Conservation (phyloP, 2,888 invertebrate genomes). For the Netelia fuscicornis region DNA sequence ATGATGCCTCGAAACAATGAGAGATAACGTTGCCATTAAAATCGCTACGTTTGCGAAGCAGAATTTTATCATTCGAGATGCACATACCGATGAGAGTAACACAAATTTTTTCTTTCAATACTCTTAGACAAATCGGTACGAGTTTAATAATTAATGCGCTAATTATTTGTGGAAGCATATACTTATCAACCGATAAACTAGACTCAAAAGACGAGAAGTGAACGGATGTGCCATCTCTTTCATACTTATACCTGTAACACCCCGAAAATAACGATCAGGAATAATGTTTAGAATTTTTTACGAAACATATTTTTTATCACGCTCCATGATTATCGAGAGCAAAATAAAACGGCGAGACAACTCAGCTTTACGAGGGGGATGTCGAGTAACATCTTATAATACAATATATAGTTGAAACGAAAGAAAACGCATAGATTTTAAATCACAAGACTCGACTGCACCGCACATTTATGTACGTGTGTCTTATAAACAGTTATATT, state of each 20-base stretch:
- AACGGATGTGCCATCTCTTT: slow-evolving; percentile 80
- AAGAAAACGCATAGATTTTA: slow-evolving; percentile 46
- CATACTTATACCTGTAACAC: slow-evolving; percentile 73
- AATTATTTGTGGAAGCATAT: slow-evolving; percentile 19
- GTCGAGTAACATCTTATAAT: slow-evolving; percentile 54
- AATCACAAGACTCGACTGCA: slow-evolving; percentile 55
- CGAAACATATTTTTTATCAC: slow-evolving; percentile 77
- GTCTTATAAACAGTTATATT: slow-evolving; percentile 59
- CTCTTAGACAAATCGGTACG: slow-evolving; percentile 40
- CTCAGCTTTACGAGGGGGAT: slow-evolving; percentile 52
- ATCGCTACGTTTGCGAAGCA: background rate
- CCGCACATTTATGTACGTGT: slow-evolving; percentile 55
- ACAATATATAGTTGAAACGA: slow-evolving; percentile 37
- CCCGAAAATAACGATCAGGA: slow-evolving; percentile 70
- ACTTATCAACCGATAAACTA: slow-evolving; percentile 12
- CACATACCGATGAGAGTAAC: background rate
- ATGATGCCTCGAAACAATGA: slow-evolving; percentile 44
- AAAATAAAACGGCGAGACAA: slow-evolving; percentile 36
- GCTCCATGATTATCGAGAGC: slow-evolving; percentile 42
- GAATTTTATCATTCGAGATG: slow-evolving; percentile 30
- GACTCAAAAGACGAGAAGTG: slow-evolving; percentile 55
- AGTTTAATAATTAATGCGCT: slow-evolving; percentile 24
- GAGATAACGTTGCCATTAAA: slow-evolving; percentile 47
- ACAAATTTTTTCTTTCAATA: slow-evolving; percentile 22
- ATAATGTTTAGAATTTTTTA: slow-evolving; percentile 76